Evolutionary conservation across 1,140 invertebrate genomes (phyloP), one percentile per base, ranked within the genome.

Genomic region (Lycorma delicatula): DNA sequence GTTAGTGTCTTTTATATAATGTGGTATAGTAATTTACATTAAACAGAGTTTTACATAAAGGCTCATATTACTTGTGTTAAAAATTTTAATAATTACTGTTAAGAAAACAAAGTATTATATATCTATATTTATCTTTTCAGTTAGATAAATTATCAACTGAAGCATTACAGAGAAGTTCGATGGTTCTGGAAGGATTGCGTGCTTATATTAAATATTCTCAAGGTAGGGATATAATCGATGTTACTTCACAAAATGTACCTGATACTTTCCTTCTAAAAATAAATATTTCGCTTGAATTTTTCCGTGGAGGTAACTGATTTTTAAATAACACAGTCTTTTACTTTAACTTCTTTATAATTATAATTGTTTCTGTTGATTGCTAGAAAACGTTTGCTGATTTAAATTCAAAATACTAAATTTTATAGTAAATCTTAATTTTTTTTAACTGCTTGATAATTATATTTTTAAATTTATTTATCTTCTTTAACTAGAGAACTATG

Each of bases 101-200:
- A n/a, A n/a, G n/a, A n/a, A n/a, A n/a, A n/a, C n/a, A n/a, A n/a
- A n/a, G n/a, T n/a, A n/a, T n/a, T n/a, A n/a, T n/a, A n/a, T n/a
- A n/a, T n/a, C n/a, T n/a, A n/a, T n/a, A n/a, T n/a, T n/a, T n/a
- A n/a, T n/a, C n/a, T 44, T 63, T 53, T 9, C 38, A 67, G 56
- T 9, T 64, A 23, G 27, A 63, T 44, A 64, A 67, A 25, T 55
- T 61, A 48, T 16, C 68, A 9, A 59, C 47, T 20, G 68, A 75
- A 65, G 59, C 63, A 9, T 12, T 67, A 5, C 65, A 71, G 61
- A 59, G 72, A 60, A 63, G 68, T 4, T 68, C 68, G 5, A 71
- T 73, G 67, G 64, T 75, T 5, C 56, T 63, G 22, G 64, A 69
- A 62, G 72, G 72, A 41, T 27, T 44, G 13, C 41, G 41, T 3